A percentile compares a stretch with the other conserved stretches of the same genome.
Evolutionary conservation across 2,113 vertebrate genomes (phyloP).

Genomic region (Pedetes capensis): DNA sequence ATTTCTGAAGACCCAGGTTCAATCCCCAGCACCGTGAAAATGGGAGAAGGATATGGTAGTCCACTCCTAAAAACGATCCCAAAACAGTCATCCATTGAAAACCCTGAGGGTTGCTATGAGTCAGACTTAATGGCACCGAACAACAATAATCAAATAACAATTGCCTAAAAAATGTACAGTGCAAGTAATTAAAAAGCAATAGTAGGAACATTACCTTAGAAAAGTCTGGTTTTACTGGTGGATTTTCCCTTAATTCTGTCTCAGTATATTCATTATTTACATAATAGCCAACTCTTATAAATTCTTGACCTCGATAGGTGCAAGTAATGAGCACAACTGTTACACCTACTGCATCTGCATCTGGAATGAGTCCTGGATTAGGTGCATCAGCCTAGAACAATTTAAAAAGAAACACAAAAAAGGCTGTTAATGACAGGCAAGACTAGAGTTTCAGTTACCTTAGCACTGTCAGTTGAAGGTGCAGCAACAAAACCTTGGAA

Average conservation of each 20-base stretch:
- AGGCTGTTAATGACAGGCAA: conserved; percentile 53
- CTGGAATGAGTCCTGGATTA: conserved; percentile 89
- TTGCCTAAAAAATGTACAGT: neutral
- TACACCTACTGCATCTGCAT: conserved; percentile 89
- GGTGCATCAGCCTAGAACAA: conserved; percentile 86
- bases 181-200: conserved; percentile 32
- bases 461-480: neutral
- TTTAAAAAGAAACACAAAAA: conserved; percentile 66
- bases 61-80: no score
- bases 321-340: conserved; percentile 90
- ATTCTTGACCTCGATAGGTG: conserved; percentile 89
- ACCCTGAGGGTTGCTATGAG: no score
- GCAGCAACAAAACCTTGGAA: neutral
- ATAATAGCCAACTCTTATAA: conserved; percentile 90
- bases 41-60: no score
- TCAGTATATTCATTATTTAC: conserved; percentile 91
- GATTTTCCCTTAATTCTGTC: conserved; percentile 89
- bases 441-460: neutral
- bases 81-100: no score
- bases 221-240: conserved; percentile 90
- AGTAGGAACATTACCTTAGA: conserved; percentile 84
- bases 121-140: no score
- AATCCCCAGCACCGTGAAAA: no score
- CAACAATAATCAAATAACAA: conserved; percentile 36
- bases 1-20: no score